Conservation (phyloP, 1,140 invertebrate genomes). For the Amyelois transitella region DNA sequence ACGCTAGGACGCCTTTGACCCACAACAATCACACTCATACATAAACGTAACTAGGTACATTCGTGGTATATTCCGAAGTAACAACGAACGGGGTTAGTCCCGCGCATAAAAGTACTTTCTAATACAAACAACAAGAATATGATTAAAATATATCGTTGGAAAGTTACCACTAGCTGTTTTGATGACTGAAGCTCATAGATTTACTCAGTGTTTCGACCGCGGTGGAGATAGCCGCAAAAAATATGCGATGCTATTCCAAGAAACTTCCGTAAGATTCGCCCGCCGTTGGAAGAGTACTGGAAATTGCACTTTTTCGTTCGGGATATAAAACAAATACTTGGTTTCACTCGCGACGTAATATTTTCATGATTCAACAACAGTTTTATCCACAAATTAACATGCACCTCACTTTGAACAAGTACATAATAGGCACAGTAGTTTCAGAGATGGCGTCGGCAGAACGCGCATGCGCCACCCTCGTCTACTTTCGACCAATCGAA, state of each 20-base stretch:
- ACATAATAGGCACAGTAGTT: constrained; percentile 63
- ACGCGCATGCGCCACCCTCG: constrained; percentile 73
- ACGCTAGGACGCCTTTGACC: constrained; percentile 68
- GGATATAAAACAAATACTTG: constrained; percentile 31
- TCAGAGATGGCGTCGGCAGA: constrained; percentile 73
- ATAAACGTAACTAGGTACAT: constrained; percentile 41
- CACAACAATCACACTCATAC: constrained; percentile 70
- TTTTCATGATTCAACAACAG: constrained; percentile 51
- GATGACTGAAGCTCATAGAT: constrained; percentile 47
- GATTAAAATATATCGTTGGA: constrained; percentile 24
- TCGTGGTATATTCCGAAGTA: constrained; percentile 57
- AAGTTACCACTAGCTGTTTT: constrained; percentile 51
- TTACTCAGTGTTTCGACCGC: constrained; percentile 36
- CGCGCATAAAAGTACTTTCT: constrained; percentile 38
- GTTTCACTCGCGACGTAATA: constrained; percentile 35
- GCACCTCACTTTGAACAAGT: constrained; percentile 61
- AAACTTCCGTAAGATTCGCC: constrained; percentile 66
- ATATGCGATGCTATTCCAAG: constrained; percentile 67
- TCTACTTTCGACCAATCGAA: constrained; percentile 49
- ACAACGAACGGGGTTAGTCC: constrained; percentile 50
- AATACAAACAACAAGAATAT: constrained; percentile 17
- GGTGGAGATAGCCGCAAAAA: constrained; percentile 63
- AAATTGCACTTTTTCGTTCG: constrained; percentile 27
- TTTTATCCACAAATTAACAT: constrained; percentile 50
- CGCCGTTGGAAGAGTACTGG: constrained; percentile 35